phyloP scores from a whole-genome alignment of 1,140 invertebrate genomes.

The Procambarus virginalis region DNA sequence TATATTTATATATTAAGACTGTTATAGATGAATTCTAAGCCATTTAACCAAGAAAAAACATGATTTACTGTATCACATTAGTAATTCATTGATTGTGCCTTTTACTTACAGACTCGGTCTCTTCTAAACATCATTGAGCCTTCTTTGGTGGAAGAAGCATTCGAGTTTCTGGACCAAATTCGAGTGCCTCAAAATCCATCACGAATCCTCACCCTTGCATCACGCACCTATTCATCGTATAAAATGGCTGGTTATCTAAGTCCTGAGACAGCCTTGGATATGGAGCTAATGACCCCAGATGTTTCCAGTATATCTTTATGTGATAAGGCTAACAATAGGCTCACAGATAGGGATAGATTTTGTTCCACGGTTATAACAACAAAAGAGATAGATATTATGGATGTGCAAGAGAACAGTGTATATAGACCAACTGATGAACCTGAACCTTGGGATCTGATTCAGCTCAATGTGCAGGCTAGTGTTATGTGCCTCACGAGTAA shows the following conservation, averaged over 20 bases:
- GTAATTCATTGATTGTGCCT: background rate
- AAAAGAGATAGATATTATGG: constrained; percentile 63
- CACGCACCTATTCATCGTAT: constrained; percentile 59
- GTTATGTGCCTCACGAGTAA: constrained; percentile 90
- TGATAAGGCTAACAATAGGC: constrained; percentile 5
- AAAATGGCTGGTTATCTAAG: constrained; percentile 66
- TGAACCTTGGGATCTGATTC: constrained; percentile 90
- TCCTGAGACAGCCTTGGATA: constrained; percentile 66
- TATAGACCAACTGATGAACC: constrained; percentile 88
- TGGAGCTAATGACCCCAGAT: constrained; percentile 52
- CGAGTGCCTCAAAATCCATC: constrained; percentile 72
- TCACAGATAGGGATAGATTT: constrained; percentile 16
- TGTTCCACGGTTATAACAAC: constrained; percentile 1
- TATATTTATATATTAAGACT: too few relatives aligned
- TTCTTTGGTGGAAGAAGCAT: constrained; percentile 86
- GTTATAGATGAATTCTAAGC: too few relatives aligned
- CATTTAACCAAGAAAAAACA: background rate
- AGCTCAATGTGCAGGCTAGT: constrained; percentile 91
- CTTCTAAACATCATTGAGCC: constrained; percentile 88
- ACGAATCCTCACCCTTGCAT: constrained; percentile 60
- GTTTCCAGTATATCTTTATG: constrained; percentile 23
- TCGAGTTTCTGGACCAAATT: constrained; percentile 86
- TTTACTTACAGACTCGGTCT: constrained; percentile 79
- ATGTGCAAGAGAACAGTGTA: constrained; percentile 81
- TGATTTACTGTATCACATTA: background rate